Percentiles rank a stretch among this genome's conserved stretches.
Evolutionary conservation across 1,140 invertebrate species (phyloP).

Genomic region (Aphis gossypii): DNA sequence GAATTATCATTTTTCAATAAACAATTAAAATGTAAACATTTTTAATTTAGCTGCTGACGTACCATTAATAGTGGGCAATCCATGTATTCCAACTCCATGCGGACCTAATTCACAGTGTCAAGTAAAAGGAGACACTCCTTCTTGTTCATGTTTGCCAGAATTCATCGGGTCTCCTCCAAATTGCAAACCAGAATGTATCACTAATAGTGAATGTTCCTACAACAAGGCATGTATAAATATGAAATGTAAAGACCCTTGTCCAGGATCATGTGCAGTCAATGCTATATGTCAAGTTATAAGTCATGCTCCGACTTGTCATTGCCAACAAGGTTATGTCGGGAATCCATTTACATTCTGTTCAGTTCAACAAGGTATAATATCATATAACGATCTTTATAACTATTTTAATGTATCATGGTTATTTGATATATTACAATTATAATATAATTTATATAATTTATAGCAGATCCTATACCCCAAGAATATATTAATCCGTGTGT

Average conservation of each 20-base stretch:
- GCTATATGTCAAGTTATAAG: constrained; percentile 75
- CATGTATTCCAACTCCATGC: constrained; percentile 69
- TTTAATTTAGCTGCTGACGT: constrained; percentile 60
- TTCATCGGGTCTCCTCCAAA: constrained; percentile 72
- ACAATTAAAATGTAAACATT: constrained; percentile 61
- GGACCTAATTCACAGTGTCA: constrained; percentile 71
- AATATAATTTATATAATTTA: neutral
- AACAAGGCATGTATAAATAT: constrained; percentile 74
- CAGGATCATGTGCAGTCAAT: constrained; percentile 74
- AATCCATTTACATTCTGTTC: constrained; percentile 75
- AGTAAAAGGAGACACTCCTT: constrained; percentile 70
- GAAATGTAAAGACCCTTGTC: constrained; percentile 74
- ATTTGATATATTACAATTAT: neutral
- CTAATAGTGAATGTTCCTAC: constrained; percentile 73
- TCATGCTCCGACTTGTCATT: constrained; percentile 76
- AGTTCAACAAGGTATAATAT: constrained; percentile 68
- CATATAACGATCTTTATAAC: constrained; percentile 49
- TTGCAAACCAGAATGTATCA: constrained; percentile 73
- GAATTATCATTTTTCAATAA: neutral
- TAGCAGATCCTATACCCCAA: constrained; percentile 62
- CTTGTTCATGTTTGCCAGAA: constrained; percentile 72
- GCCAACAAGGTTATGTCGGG: constrained; percentile 70
- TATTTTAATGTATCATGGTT: neutral
- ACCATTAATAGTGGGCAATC: constrained; percentile 63
- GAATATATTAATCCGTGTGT: constrained; percentile 70